phyloP scores from a whole-genome alignment of 2,113 vertebrate genomes.

The Abramis brama region DNA sequence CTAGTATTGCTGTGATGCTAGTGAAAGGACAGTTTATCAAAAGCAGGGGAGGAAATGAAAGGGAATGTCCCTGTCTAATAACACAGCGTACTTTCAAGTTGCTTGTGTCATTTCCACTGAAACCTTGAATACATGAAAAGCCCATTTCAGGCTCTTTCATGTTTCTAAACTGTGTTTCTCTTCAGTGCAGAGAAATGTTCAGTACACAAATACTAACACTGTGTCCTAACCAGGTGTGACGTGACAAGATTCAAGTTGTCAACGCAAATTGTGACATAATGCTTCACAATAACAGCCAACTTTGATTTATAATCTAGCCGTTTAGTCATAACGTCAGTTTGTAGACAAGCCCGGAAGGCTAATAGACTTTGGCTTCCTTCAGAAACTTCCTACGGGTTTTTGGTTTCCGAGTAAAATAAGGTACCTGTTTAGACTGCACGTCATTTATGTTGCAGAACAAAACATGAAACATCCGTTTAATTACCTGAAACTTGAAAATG shows the following conservation, averaged over 20 bases:
- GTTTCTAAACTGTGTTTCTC: background rate
- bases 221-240: background rate
- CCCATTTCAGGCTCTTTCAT: background rate
- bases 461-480: background rate
- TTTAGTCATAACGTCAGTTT: background rate
- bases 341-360: background rate
- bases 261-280: background rate
- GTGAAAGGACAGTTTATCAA: slow-evolving; percentile 49
- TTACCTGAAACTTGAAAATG: background rate
- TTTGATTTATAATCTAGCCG: background rate
- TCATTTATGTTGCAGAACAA: background rate
- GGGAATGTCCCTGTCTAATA: slow-evolving; percentile 29
- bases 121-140: background rate
- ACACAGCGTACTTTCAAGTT: background rate
- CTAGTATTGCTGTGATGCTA: slow-evolving; percentile 48
- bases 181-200: background rate
- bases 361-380: background rate
- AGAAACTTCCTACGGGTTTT: background rate
- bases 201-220: background rate
- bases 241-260: background rate
- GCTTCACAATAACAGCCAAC: background rate
- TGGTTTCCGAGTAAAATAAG: background rate
- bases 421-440: background rate
- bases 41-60: slow-evolving; percentile 50
- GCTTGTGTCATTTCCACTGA: background rate